Evolutionary conservation across 2,888 invertebrate species (phyloP).

Genomic region (Chaetogeoica ovagalla): DNA sequence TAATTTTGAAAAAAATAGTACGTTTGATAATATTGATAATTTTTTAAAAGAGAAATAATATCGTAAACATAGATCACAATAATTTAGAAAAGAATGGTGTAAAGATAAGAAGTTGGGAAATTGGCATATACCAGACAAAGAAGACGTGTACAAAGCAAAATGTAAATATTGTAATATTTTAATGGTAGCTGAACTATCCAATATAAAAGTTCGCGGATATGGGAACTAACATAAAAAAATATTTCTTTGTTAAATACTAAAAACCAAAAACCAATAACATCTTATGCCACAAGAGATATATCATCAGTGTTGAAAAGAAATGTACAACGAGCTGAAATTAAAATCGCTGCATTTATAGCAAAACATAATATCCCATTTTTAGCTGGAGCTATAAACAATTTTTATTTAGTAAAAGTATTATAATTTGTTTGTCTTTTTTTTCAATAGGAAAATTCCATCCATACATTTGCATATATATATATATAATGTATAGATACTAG

Average conservation of each 20-base stretch:
- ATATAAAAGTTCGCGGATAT: not conserved
- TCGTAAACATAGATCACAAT: conserved; percentile 4
- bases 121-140: conserved; percentile 2
- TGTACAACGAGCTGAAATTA: conserved; percentile 55
- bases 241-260: not conserved
- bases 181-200: not conserved
- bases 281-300: not conserved
- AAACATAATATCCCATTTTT: conserved; percentile 55
- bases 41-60: not conserved
- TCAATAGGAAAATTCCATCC: too few species aligned
- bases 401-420: too few species aligned
- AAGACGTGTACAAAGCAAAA: not conserved
- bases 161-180: not conserved
- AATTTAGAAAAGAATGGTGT: conserved; percentile 3
- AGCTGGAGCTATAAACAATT: too few species aligned
- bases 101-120: not conserved
- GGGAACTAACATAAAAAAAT: not conserved
- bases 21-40: not conserved
- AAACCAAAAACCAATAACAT: not conserved
- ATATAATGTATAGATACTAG: too few species aligned
- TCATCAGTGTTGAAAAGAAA: not conserved
- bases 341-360: conserved; percentile 55
- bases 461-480: too few species aligned
- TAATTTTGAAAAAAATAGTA: not conserved
- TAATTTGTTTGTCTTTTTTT: too few species aligned